phyloP scores from a whole-genome alignment of 2,888 invertebrate species.

The Theretra japonica region DNA sequence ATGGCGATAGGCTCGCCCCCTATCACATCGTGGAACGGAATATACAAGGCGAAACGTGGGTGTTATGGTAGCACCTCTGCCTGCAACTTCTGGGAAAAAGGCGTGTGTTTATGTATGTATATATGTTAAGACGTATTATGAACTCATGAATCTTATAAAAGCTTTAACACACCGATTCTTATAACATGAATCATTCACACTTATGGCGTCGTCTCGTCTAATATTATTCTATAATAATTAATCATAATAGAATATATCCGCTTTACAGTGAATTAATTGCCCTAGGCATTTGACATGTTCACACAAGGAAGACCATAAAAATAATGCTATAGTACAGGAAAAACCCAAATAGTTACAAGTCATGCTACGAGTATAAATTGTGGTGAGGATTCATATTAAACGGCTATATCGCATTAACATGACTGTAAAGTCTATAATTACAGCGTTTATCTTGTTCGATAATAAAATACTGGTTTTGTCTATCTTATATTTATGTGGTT shows the following conservation, averaged over 20 bases:
- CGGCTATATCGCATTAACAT: not conserved
- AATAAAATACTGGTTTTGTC: not conserved
- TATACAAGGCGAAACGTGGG: no score
- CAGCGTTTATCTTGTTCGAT: not conserved
- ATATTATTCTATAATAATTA: not conserved
- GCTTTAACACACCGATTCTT: not conserved
- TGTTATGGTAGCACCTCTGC: no score
- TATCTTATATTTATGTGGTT: not conserved
- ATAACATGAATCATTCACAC: not conserved
- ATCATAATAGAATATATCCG: not conserved
- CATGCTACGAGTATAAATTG: constrained; percentile 7
- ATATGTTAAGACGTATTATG: no score
- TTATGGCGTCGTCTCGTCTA: not conserved
- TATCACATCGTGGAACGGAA: no score
- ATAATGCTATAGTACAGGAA: constrained; percentile 1
- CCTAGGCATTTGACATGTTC: not conserved
- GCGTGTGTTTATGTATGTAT: no score
- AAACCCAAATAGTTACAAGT: constrained; percentile 13
- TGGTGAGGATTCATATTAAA: not conserved
- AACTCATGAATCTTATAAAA: no score
- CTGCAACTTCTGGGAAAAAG: no score
- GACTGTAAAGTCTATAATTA: not conserved
- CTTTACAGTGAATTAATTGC: not conserved
- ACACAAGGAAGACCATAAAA: not conserved
- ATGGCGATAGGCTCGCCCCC: no score